Conservation (phyloP, 2,888 invertebrate species). For the Shargacucullia verbasci region DNA sequence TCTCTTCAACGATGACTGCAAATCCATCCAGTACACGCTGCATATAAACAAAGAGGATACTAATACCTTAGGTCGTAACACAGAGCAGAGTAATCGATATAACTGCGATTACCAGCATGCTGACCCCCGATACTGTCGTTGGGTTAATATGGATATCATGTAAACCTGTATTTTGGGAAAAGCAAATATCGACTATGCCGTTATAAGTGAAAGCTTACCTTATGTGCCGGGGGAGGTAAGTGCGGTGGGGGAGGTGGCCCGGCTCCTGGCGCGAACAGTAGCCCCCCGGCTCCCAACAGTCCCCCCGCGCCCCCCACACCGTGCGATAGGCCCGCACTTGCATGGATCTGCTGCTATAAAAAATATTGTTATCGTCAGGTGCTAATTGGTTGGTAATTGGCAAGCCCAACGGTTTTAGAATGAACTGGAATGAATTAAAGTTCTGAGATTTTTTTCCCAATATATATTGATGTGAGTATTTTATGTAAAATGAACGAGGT, state of each 20-base stretch:
- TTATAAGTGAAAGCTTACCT: slow-evolving; percentile 66
- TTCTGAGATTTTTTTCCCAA: background rate
- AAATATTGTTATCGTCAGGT: slow-evolving; percentile 36
- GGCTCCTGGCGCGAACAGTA: slow-evolving; percentile 83
- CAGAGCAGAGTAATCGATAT: too few species aligned
- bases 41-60: too few species aligned
- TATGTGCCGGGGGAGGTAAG: slow-evolving; percentile 87
- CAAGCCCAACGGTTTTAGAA: background rate
- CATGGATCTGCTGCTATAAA: slow-evolving; percentile 96
- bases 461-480: too few species aligned
- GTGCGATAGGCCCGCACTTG: slow-evolving; percentile 91
- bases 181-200: too few species aligned
- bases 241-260: slow-evolving; percentile 88
- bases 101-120: too few species aligned
- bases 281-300: slow-evolving; percentile 84
- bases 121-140: too few species aligned
- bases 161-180: too few species aligned
- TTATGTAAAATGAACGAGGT: too few species aligned
- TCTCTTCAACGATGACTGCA: too few species aligned
- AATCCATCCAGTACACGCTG: too few species aligned
- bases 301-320: slow-evolving; percentile 84
- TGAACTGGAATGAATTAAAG: slow-evolving; percentile 15
- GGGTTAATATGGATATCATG: too few species aligned
- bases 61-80: too few species aligned
- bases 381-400: background rate